These are phyloP conservation scores for Andrena haemorrhoa DNA, from an alignment of 2,888 invertebrate genomes.

Conservation along the genomic window DNA sequence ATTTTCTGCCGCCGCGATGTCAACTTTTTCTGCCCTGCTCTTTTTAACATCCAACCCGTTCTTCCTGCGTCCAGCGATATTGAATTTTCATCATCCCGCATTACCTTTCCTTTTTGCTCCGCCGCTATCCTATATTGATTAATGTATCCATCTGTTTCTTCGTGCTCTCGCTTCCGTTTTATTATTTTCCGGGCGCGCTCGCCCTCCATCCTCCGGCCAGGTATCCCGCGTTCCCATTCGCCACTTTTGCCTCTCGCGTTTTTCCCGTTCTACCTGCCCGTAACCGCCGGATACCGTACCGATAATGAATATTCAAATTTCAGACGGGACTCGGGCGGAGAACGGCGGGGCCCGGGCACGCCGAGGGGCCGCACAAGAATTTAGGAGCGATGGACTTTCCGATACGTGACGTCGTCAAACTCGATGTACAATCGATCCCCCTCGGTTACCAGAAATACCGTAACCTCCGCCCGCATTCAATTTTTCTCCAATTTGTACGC, in stretches of 20 bases:
- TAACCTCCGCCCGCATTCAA: neutral
- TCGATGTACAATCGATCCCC: slow-evolving; percentile 7
- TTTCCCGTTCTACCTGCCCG: slow-evolving; percentile 29
- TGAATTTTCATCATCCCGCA: slow-evolving; percentile 60
- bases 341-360: neutral
- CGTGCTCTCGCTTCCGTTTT: slow-evolving; percentile 45
- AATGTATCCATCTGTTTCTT: slow-evolving; percentile 59
- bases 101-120: slow-evolving; percentile 40
- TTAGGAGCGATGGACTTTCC: slow-evolving; percentile 35
- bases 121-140: slow-evolving; percentile 51
- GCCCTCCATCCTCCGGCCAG: slow-evolving; percentile 8
- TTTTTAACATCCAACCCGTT: slow-evolving; percentile 9
- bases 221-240: slow-evolving; percentile 19
- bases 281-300: slow-evolving; percentile 29
- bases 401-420: slow-evolving; percentile 15
- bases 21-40: neutral
- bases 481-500: neutral
- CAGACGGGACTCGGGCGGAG: neutral
- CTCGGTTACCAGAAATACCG: neutral
- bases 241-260: slow-evolving; percentile 9
- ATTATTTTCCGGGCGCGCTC: slow-evolving; percentile 28
- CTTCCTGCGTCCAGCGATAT: slow-evolving; percentile 39
- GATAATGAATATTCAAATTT: slow-evolving; percentile 63
- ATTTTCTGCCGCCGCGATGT: neutral
- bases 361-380: slow-evolving; percentile 26